phyloP scores from a whole-genome alignment of 2,113 vertebrate genomes.

The Chloroceryle aenea region DNA sequence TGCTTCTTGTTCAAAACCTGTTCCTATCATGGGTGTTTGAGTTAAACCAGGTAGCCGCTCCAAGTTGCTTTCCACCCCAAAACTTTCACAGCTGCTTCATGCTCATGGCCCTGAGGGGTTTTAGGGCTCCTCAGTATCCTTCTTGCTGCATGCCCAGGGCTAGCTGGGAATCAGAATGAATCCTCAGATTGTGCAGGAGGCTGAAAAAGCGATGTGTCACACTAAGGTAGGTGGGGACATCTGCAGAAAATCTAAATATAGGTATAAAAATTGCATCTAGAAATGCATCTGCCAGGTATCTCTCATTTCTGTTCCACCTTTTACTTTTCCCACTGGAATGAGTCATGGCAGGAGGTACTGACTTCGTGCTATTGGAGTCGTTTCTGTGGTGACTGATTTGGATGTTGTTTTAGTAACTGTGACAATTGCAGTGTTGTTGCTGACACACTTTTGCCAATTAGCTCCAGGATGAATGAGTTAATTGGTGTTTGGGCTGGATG shows the following conservation, averaged over 20 bases:
- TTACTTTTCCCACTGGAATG: not conserved
- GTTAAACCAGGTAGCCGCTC: not conserved
- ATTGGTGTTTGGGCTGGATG: not conserved
- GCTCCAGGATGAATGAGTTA: not conserved
- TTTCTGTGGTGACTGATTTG: not conserved
- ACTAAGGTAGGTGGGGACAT: not conserved
- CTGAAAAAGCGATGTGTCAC: not conserved
- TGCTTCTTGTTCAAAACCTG: not conserved
- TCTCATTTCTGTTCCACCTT: not conserved
- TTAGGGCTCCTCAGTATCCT: fast-evolving
- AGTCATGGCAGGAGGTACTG: not conserved
- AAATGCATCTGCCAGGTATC: not conserved
- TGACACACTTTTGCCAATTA: not conserved
- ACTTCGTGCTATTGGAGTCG: fast-evolving
- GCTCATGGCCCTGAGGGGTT: fast-evolving
- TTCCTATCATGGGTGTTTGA: fast-evolving
- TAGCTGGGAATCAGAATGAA: not conserved
- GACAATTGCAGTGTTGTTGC: not conserved
- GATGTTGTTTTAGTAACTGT: not conserved
- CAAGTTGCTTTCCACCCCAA: not conserved
- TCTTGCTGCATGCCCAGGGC: fast-evolving
- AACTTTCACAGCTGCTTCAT: not conserved
- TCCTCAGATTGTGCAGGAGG: not conserved
- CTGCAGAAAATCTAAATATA: not conserved
- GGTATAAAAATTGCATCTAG: not conserved